Evolutionary conservation across 2,888 invertebrate genomes (phyloP), one percentile per base, ranked within the genome.

Genomic region (Plagiodera versicolora): DNA sequence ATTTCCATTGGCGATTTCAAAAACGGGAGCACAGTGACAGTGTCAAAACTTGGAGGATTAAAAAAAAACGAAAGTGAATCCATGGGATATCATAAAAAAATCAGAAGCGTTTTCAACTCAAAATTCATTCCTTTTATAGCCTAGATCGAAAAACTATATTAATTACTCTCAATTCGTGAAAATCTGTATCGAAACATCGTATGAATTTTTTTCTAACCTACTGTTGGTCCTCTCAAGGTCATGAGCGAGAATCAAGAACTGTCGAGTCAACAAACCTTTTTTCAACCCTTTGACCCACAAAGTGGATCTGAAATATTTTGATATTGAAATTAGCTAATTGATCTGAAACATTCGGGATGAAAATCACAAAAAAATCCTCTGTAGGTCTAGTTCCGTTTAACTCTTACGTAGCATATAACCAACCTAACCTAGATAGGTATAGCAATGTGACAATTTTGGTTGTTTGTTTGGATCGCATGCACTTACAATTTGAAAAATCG

Each of bases 1-100:
- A 30, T 18, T 46, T 11, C 16, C 24, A 5, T 14, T 44, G 20
- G 18, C 19, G 19, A 20, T n/a, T 16, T 8, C 6, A 18, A 44
- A 30, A 39, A 24, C 46, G 59, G 28, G 56, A 56, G 58, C 56
- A 57, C 55, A 61, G 61, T 61, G 61, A 51, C 46, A 58, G 61
- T 61, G 58, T 20, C 6, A 14, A 2, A 50, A 48, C 30, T 44
- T 53, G 53, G 53, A 53, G 39, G 39, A 53, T 44, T 51, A 11
- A 32, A 32, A 32, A 11, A 32, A 11, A 32, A 32, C 32, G 32
- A 11, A 32, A 32, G 32, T 32, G 32, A 32, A 32, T 32, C 10
- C 32, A 32, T 2, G 2, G 32, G 2, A 24, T 6, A 24, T 24
- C 3, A 5, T 24, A 5, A 6, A n/a, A n/a, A 24, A 24, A 24